Base-by-base conservation (phyloP, 2,888 invertebrate genomes). In the Sacculina carcini region DNA sequence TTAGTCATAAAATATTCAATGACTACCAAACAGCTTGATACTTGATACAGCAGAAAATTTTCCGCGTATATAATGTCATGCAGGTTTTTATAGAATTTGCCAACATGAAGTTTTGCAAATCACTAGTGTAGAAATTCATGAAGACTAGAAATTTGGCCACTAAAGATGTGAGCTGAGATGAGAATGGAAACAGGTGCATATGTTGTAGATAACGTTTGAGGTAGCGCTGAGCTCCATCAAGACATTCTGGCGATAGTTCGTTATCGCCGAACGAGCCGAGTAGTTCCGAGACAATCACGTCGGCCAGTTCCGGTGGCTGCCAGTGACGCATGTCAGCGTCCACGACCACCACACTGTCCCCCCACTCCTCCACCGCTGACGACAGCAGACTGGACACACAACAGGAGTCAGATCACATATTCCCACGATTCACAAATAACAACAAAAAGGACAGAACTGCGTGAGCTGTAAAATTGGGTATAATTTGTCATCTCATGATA, bases 211-310 rank as follows among this genome's bases (percentile, higher is more conserved):
- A 58, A 71, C 72, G 71, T 68, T 80, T 79, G 5, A 94, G 68
- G 57, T 89, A 78, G 36, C 78, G 74, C 59, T 87, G 81, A 3
- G 89, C 90, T 3, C 92, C 90, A 66, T 94, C 92, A 48, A 96
- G 71, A 65, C 94, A 96, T 66, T 99, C 98, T 0, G 98, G 98
- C 0, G 92, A 90, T 12, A 99, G 72, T 68, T 99, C 98, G 65
- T 99, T 99, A 65, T 98, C 98, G 21, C 92, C 92, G 71, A 98
- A 98, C 2, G 94, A 94, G 0, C 89, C 96, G 50, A 99, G 70
- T 42, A 98, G 70, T 67, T 98, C 98, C 0, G 94, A 94, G 26
- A 98, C 82, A 50, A 96, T 70, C 59, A 96, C 85, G 67, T 98
- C 96, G 0, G 92, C 92, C 62, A 81, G 78, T 58, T 85, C 82